Percentiles rank a stretch among this genome's conserved stretches.
Conservation (phyloP, 2,797 vertebrate species). For the Myoxocephalus aenaeus region DNA sequence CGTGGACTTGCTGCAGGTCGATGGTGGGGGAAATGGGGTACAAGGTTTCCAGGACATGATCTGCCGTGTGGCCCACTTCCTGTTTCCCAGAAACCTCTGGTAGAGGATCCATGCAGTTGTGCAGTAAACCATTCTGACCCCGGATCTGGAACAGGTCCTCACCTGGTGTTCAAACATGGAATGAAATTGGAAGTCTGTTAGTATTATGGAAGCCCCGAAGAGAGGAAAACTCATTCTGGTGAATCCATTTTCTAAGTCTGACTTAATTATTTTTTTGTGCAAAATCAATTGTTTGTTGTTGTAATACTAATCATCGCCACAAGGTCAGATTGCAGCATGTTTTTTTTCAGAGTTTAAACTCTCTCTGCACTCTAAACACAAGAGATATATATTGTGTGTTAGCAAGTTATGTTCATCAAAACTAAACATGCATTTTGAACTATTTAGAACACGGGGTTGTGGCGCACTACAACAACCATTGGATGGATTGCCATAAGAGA, state of each 20-base stretch:
- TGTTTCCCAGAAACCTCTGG: constrained; percentile 83
- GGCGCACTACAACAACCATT: too few relatives aligned
- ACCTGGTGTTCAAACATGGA: constrained; percentile 76
- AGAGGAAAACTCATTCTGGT: background rate
- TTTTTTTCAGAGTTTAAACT: too few relatives aligned
- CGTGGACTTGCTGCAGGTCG: constrained; percentile 87
- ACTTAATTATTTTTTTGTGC: too few relatives aligned
- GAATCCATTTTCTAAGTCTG: background rate
- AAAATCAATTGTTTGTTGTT: background rate
- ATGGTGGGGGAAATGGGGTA: constrained; percentile 92
- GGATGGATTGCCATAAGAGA: background rate
- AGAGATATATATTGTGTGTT: too few relatives aligned
- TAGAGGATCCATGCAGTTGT: constrained; percentile 85
- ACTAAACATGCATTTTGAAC: too few relatives aligned
- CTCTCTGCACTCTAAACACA: too few relatives aligned
- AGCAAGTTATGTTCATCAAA: too few relatives aligned
- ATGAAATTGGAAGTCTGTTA: background rate
- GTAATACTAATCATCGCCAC: background rate
- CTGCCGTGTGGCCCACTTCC: constrained; percentile 85
- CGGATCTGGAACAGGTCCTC: constrained; percentile 89
- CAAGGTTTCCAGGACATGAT: constrained; percentile 86
- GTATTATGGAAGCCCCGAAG: background rate
- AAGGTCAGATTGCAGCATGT: background rate
- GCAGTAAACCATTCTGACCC: constrained; percentile 84
- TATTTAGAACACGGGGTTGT: too few relatives aligned